Evolutionary conservation across 2,113 vertebrate species (phyloP), one percentile per base, ranked within the genome.

Genomic region (Petromus typicus): DNA sequence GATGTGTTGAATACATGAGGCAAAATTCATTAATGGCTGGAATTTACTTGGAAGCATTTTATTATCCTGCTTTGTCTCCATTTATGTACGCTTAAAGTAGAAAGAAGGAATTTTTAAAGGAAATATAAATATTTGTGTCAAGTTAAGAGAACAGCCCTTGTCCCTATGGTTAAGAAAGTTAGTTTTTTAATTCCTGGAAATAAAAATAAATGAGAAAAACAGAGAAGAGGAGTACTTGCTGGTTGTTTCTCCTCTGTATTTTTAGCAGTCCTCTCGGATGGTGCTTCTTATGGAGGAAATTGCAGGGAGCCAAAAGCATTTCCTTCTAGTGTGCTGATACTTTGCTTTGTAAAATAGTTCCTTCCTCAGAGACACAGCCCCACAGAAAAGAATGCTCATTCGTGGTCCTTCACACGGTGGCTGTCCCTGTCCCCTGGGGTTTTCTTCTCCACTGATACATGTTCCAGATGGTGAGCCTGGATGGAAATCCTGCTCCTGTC

Each of bases 281-380:
- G 13, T 7, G 51, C 7, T 66, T 57, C n/a, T 59, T 40, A 79
- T 54, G 34, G 37, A 90, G 78, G 88, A 97, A 96, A 66, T 73
- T 23, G 0, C 85, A 69, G 25, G 18, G 2, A 63, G 54, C 59
- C 94, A 82, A 86, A 94, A 43, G 48, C 94, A 79, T 81, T 95
- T 97, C 73, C 85, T 95, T 84, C 88, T 86, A 61, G 89, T 6
- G 45, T 8, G 57, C 45, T 40, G 7, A n/a, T 32, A 48, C 27
- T 85, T 82, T 48, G 78, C 22, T 71, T 93, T 64, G 91, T 79
- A 64, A 75, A 57, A 45, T 6, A 25, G 14, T 54, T 75, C 30
- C 64, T 93, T 92, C 45, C 84, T 95, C 51, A 69, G 56, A 91
- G 84, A 61, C 64, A 57, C 17, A 51, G 20, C 10, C 20, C 45